Evolutionary conservation across 2,888 invertebrate genomes (phyloP), one percentile per base, ranked within the genome.

Genomic region (Caenorhabditis sp.): DNA sequence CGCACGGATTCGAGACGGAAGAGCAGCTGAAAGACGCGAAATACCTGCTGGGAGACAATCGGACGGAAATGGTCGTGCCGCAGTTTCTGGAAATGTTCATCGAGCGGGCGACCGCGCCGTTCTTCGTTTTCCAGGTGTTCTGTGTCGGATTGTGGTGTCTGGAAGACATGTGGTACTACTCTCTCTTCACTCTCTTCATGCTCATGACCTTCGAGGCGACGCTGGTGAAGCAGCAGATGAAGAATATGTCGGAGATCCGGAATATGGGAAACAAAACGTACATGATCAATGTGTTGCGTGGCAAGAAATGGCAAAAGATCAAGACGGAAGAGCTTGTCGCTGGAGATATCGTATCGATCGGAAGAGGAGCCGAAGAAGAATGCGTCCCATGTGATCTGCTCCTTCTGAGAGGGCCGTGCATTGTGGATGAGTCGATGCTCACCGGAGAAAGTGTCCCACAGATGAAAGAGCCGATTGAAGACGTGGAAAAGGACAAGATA

Each of bases 41-140:
- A 86, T 92, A 93, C 81, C 93, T 93, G 83, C 97, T 94, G 92
- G 96, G 96, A 8, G 93, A 93, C 89, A 99, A 99, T 91, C 93
- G 93, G 96, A 91, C 93, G 89, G 92, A 92, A 80, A 93, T 93
- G 93, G 93, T 95, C 71, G 94, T 99, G 17, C 99, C 99, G 0
- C 95, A 96, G 90, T 99, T 99, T 89, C 92, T 93, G 92, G 96
- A 98, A 90, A 91, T 99, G 17, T 99, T 99, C 89, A 94, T 94
- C 86, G 99, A 99, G 91, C 92, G 99, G 85, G 99, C 99, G 0
- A 97, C 98, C 0, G 98, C 99, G 0, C 99, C 99, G 1, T 99
- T 99, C 91, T 99, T 99, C 90, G 97, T 99, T 5, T 99, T 99
- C 90, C 99, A 99, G 93, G 95, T 99, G 70, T 98, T 99, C 90